These are phyloP conservation scores for Brachystomella parvula DNA, from an alignment of 1,140 invertebrate species.

Conservation along the genomic window DNA sequence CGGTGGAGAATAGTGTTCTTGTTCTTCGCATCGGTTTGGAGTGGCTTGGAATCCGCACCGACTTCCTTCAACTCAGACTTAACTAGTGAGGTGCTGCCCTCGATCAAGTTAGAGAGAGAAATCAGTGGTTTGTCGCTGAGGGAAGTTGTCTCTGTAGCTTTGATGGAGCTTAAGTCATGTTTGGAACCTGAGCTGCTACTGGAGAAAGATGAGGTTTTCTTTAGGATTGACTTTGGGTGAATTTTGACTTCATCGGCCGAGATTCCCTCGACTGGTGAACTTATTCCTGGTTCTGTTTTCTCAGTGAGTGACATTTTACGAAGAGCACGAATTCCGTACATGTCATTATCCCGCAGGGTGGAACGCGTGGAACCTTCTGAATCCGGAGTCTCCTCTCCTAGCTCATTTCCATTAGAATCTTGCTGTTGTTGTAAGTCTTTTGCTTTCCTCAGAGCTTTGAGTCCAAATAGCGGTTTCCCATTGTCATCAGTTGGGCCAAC, in stretches of 20 bases:
- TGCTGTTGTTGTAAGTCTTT: constrained; percentile 29
- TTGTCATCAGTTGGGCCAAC: constrained; percentile 69
- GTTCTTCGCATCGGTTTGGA: neutral
- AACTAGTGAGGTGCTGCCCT: too few relatives aligned
- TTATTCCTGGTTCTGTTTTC: too few relatives aligned
- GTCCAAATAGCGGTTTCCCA: constrained; percentile 64
- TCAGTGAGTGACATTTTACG: too few relatives aligned
- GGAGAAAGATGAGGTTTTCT: constrained; percentile 32
- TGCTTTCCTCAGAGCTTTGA: constrained; percentile 57
- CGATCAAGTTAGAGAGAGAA: too few relatives aligned
- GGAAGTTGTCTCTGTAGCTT: too few relatives aligned
- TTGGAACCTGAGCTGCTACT: constrained; percentile 24
- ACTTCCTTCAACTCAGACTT: neutral
- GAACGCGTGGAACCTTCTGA: neutral
- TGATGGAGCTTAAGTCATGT: neutral
- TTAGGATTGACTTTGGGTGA: constrained; percentile 32
- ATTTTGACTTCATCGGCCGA: neutral
- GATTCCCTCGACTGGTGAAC: too few relatives aligned
- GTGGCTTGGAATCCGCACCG: too few relatives aligned
- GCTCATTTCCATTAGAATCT: neutral
- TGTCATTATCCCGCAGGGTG: constrained; percentile 16
- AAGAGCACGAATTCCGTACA: constrained; percentile 32
- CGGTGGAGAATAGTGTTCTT: constrained; percentile 14
- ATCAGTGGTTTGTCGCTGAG: too few relatives aligned
- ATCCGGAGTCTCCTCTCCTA: neutral